Evolutionary conservation across 2,888 invertebrate species (phyloP).

Genomic region (Cryptus armator): DNA sequence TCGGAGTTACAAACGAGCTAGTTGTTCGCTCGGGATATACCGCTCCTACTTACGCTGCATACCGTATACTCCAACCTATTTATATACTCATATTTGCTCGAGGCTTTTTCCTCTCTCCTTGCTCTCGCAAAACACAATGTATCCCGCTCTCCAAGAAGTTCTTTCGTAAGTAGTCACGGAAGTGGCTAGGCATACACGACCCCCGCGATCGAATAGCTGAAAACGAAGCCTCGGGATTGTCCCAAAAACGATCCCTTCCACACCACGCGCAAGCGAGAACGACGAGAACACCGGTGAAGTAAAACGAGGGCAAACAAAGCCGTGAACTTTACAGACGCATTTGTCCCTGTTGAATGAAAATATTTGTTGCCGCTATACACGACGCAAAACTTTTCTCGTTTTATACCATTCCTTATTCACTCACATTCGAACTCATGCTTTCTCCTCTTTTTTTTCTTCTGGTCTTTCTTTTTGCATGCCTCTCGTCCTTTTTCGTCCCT

Average conservation of each 20-base stretch:
- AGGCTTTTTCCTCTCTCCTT: conserved; percentile 34
- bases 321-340: conserved; percentile 70
- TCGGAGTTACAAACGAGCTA: conserved; percentile 50
- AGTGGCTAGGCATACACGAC: conserved; percentile 34
- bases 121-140: conserved; percentile 11
- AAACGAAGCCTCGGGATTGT: conserved; percentile 24
- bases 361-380: conserved; percentile 52
- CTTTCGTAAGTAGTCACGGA: conserved; percentile 45
- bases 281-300: neutral
- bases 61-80: conserved; percentile 38
- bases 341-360: conserved; percentile 69
- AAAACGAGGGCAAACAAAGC: conserved; percentile 50
- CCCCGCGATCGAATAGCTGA: conserved; percentile 35
- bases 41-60: conserved; percentile 37
- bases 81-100: conserved; percentile 50
- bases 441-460: neutral
- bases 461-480: neutral
- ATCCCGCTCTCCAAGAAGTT: neutral
- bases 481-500: neutral
- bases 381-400: conserved; percentile 64
- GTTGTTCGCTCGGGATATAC: conserved; percentile 28
- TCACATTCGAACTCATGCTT: conserved; percentile 6
- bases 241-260: conserved; percentile 22
- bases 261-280: neutral
- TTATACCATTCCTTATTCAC: conserved; percentile 56